These are phyloP conservation scores for Hippocampus guttulatus DNA, from an alignment of 2,113 vertebrate genomes.

Conservation along the genomic window DNA sequence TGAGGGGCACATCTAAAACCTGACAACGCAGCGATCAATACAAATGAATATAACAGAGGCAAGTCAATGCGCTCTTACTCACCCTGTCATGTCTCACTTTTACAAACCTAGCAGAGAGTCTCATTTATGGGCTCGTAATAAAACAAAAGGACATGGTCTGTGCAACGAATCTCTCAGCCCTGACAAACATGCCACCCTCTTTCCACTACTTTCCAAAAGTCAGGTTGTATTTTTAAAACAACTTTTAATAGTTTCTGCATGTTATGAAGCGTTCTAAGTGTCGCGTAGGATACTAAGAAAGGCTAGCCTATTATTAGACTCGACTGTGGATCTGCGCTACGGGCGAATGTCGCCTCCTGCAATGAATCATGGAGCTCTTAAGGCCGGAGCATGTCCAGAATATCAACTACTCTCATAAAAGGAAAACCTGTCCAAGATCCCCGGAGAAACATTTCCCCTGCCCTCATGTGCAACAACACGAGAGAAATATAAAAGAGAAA, in stretches of 20 bases:
- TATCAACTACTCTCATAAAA: constrained; percentile 77
- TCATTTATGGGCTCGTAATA: constrained; percentile 53
- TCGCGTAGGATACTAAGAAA: constrained; percentile 61
- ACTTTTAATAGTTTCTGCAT: constrained; percentile 61
- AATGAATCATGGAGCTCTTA: constrained; percentile 77
- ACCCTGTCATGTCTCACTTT: constrained; percentile 21
- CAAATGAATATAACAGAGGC: constrained; percentile 43
- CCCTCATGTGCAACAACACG: constrained; percentile 48
- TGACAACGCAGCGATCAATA: constrained; percentile 57
- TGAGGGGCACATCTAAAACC: constrained; percentile 50
- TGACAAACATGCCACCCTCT: constrained; percentile 45
- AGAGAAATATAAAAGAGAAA: constrained; percentile 50
- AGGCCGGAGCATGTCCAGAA: constrained; percentile 73
- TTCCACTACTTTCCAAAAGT: constrained; percentile 44
- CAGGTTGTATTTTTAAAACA: constrained; percentile 44
- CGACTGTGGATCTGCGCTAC: constrained; percentile 63
- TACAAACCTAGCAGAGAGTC: constrained; percentile 38
- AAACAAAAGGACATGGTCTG: constrained; percentile 46
- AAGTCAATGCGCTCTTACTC: constrained; percentile 17
- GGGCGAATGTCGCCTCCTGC: constrained; percentile 65
- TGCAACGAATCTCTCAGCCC: constrained; percentile 41
- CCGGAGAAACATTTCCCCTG: constrained; percentile 59
- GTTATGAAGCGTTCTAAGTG: constrained; percentile 58
- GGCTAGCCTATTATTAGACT: constrained; percentile 72
- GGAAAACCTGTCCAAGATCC: constrained; percentile 75